Evolutionary conservation across 2,888 invertebrate species (phyloP).

Genomic region (Tolmerus cingulatus): DNA sequence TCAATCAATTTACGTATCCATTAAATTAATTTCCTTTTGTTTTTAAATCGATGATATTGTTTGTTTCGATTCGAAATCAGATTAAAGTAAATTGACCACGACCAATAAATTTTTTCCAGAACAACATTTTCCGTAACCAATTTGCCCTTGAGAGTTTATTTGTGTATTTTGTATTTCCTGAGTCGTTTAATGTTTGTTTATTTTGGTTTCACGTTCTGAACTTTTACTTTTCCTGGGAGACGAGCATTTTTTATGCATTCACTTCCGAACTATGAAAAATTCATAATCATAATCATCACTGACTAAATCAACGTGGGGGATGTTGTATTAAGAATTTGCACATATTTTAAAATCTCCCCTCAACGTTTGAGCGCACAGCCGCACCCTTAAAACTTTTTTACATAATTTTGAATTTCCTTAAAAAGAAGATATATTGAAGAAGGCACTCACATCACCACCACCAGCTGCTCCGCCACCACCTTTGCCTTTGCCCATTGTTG

Average conservation of each 20-base stretch:
- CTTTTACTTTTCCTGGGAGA: background rate
- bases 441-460: constrained; percentile 49
- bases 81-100: background rate
- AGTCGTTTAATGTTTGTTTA: background rate
- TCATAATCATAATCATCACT: background rate
- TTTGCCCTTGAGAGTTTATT: background rate
- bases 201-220: background rate
- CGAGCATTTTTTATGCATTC: background rate
- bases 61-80: background rate
- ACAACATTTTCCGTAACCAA: background rate
- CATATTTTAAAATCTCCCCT: background rate
- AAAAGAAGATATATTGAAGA: background rate
- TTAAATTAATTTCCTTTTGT: background rate
- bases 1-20: too few relatives aligned
- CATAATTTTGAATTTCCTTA: background rate
- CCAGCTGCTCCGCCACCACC: constrained; percentile 53
- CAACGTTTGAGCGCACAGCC: background rate
- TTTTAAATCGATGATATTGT: background rate
- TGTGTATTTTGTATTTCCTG: background rate
- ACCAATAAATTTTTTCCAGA: background rate
- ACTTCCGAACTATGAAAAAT: background rate
- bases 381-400: background rate
- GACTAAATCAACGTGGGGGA: background rate
- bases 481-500: constrained; percentile 60
- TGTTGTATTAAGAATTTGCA: background rate